phyloP scores from a whole-genome alignment of 2,797 vertebrate species.

The Spinus olivaceus region DNA sequence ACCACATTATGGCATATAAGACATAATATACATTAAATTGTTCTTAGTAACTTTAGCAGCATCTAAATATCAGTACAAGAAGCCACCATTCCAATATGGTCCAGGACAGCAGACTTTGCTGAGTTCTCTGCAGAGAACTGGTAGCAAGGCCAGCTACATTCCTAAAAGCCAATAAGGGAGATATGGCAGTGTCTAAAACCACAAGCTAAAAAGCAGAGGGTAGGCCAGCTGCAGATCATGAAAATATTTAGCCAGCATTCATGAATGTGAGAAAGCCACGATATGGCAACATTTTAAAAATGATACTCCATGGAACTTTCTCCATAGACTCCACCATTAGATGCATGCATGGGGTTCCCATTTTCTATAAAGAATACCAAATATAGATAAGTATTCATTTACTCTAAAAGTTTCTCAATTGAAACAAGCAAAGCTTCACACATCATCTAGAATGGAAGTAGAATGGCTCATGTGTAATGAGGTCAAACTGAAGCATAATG shows the following conservation, averaged over 20 bases:
- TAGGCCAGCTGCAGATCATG: conserved; percentile 4
- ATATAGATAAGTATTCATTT: conserved; percentile 16
- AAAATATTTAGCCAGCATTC: conserved; percentile 37
- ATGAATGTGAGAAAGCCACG: conserved; percentile 22
- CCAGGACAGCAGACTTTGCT: not conserved
- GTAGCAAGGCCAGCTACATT: not conserved
- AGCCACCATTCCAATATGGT: conserved; percentile 41
- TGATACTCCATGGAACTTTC: not conserved
- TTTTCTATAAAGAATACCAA: conserved; percentile 37
- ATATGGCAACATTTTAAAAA: not conserved
- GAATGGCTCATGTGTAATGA: conserved; percentile 56
- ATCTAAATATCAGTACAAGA: conserved; percentile 19
- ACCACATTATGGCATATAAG: conserved; percentile 25
- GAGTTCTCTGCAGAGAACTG: not conserved
- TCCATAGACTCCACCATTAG: conserved; percentile 16
- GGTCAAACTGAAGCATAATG: conserved; percentile 55
- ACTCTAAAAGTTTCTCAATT: conserved; percentile 45
- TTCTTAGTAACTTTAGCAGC: conserved; percentile 24
- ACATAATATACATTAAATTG: not conserved
- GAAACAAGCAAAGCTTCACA: conserved; percentile 67
- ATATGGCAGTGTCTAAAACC: not conserved
- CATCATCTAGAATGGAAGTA: conserved; percentile 37
- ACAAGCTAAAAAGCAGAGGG: conserved; percentile 33
- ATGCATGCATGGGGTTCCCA: conserved; percentile 20
- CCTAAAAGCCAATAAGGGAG: conserved; percentile 22